phyloP scores from a whole-genome alignment of 2,888 invertebrate species.

The Nesidiocoris tenuis region DNA sequence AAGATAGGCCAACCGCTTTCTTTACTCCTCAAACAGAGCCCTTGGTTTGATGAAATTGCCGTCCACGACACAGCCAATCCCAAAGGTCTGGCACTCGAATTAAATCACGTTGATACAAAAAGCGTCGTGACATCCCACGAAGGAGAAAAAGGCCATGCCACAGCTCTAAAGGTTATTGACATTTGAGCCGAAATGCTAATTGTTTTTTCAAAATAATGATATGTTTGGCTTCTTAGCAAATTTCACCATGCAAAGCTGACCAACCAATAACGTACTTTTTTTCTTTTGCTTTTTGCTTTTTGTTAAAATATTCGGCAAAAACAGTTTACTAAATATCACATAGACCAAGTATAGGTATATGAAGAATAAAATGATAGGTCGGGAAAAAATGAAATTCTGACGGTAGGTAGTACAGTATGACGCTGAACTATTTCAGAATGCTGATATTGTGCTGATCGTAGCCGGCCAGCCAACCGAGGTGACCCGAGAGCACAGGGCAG shows the following conservation, averaged over 20 bases:
- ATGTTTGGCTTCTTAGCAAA: too few relatives aligned
- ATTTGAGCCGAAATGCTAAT: too few relatives aligned
- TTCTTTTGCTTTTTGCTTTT: too few relatives aligned
- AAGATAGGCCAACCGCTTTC: constrained; percentile 61
- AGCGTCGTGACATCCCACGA: constrained; percentile 58
- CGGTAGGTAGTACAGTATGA: too few relatives aligned
- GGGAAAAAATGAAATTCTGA: too few relatives aligned
- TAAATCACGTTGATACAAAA: constrained; percentile 56
- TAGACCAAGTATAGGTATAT: too few relatives aligned
- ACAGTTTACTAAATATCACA: too few relatives aligned
- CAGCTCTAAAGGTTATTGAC: constrained; percentile 55
- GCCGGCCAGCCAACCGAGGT: constrained; percentile 37
- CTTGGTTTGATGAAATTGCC: constrained; percentile 61
- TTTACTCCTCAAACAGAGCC: constrained; percentile 62
- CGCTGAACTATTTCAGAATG: constrained; percentile 38
- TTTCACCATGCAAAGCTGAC: too few relatives aligned
- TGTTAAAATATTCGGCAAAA: too few relatives aligned
- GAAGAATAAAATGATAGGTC: too few relatives aligned
- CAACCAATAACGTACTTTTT: too few relatives aligned
- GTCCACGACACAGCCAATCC: constrained; percentile 60
- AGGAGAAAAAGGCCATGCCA: constrained; percentile 57
- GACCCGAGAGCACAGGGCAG: neutral
- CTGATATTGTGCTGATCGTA: constrained; percentile 41
- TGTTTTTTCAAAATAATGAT: too few relatives aligned
- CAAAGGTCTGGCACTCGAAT: constrained; percentile 58